A percentile compares a stretch with the other conserved stretches of the same genome.
phyloP scores from a whole-genome alignment of 2,797 vertebrate species.

The Acipenser transmontanus region DNA sequence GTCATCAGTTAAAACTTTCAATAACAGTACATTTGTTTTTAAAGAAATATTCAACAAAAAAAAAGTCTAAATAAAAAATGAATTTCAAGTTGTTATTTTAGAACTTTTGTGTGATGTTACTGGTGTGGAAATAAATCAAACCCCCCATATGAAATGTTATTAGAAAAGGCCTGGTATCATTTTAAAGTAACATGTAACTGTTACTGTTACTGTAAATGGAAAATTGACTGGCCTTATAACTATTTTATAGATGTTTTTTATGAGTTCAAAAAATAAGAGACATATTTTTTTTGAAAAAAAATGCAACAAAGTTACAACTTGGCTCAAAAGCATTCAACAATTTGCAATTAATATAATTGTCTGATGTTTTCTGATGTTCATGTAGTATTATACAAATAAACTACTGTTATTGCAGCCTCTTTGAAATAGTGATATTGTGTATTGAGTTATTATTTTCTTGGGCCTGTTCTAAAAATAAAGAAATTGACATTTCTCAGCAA shows the following conservation, averaged over 20 bases:
- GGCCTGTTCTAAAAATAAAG: too few relatives aligned
- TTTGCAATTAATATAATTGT: background rate
- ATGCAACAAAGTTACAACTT: background rate
- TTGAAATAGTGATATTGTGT: too few relatives aligned
- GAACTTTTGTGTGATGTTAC: background rate
- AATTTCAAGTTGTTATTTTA: background rate
- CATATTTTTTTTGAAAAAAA: background rate
- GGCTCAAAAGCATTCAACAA: background rate
- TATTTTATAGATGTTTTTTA: background rate
- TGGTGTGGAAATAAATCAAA: background rate
- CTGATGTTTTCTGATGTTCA: background rate
- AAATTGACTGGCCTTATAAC: conserved; percentile 2
- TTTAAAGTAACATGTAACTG: background rate
- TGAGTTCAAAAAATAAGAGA: background rate
- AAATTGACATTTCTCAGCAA: too few relatives aligned
- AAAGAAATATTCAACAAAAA: too few relatives aligned
- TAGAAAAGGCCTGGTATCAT: background rate
- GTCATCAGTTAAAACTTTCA: too few relatives aligned
- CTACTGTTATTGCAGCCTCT: too few relatives aligned
- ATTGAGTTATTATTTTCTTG: too few relatives aligned
- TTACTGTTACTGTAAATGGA: background rate
- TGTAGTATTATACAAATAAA: too few relatives aligned
- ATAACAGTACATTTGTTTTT: too few relatives aligned
- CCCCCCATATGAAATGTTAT: background rate
- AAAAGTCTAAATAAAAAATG: too few relatives aligned